Evolutionary conservation across 2,888 invertebrate species (phyloP).

Genomic region (Morpho deidamia): DNA sequence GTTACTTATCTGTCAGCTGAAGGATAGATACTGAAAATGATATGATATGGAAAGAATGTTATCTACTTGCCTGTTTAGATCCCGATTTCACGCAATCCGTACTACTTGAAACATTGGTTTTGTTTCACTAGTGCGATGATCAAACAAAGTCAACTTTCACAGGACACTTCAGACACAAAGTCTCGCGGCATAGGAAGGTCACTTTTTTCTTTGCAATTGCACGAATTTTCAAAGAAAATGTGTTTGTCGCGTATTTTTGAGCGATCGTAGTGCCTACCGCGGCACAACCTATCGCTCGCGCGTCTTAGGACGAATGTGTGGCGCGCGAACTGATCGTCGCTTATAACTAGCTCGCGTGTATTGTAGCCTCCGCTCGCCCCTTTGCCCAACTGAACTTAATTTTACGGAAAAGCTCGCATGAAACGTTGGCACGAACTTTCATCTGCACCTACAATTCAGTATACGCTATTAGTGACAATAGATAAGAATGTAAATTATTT

Average conservation of each 20-base stretch:
- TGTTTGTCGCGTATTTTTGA: constrained; percentile 50
- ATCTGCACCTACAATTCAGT: too few relatives aligned
- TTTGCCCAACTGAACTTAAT: constrained; percentile 33
- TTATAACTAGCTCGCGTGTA: constrained; percentile 38
- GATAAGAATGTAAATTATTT: too few relatives aligned
- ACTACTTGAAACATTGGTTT: constrained; percentile 60
- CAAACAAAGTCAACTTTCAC: constrained; percentile 58
- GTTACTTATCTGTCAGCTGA: constrained; percentile 6
- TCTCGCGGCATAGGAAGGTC: constrained; percentile 38
- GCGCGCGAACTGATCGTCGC: constrained; percentile 45
- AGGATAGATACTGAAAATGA: constrained; percentile 14
- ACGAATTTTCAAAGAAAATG: constrained; percentile 76
- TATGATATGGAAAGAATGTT: constrained; percentile 25
- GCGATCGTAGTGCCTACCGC: constrained; percentile 68
- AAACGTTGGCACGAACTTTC: constrained; percentile 1
- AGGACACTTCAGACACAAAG: constrained; percentile 63
- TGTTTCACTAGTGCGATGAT: constrained; percentile 64
- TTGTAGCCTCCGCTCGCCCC: constrained; percentile 33
- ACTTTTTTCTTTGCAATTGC: constrained; percentile 72
- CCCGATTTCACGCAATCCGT: constrained; percentile 63
- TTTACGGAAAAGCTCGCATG: constrained; percentile 25
- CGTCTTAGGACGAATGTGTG: constrained; percentile 63
- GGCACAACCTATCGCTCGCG: constrained; percentile 74
- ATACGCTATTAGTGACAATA: too few relatives aligned
- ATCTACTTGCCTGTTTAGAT: constrained; percentile 39